Evolutionary conservation across 2,888 invertebrate species (phyloP).

Genomic region (Andrena fulva): DNA sequence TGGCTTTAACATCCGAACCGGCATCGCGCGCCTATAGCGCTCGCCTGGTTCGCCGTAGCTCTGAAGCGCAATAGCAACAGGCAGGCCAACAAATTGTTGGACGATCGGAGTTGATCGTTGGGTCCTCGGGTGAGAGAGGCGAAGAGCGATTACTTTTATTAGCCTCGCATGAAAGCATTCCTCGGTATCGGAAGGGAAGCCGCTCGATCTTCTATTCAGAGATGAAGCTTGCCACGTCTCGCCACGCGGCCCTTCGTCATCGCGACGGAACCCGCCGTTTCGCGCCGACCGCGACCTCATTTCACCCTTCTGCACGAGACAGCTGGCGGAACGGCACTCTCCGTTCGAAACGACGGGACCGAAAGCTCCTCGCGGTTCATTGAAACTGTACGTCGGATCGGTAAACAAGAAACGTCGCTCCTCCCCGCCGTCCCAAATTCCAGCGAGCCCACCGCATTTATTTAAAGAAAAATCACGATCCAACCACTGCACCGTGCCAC

Average conservation of each 20-base stretch:
- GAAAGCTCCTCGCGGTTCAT: constrained; percentile 9
- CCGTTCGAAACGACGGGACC: not conserved
- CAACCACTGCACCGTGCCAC: constrained; percentile 5
- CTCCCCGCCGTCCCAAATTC: constrained; percentile 21
- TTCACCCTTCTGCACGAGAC: constrained; percentile 44
- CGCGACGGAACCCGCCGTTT: constrained; percentile 13
- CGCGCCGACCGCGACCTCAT: constrained; percentile 43
- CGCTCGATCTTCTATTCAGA: not conserved
- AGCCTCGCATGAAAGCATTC: no score
- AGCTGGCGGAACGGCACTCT: constrained; percentile 28
- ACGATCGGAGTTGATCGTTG: not conserved
- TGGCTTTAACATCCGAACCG: constrained; percentile 6
- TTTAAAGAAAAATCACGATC: constrained; percentile 53
- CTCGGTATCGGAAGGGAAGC: not conserved
- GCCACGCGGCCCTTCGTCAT: not conserved
- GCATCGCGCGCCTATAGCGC: not conserved
- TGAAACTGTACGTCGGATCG: constrained; percentile 3
- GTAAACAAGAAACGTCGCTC: constrained; percentile 13
- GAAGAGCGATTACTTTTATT: no score
- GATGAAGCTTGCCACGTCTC: not conserved
- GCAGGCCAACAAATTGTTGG: not conserved
- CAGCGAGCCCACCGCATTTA: constrained; percentile 46
- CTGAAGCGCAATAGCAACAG: constrained; percentile 22
- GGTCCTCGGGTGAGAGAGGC: not conserved
- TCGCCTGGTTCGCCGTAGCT: not conserved